phyloP scores from a whole-genome alignment of 2,888 invertebrate genomes.

The Scaptomyza cyrtandrae region DNA sequence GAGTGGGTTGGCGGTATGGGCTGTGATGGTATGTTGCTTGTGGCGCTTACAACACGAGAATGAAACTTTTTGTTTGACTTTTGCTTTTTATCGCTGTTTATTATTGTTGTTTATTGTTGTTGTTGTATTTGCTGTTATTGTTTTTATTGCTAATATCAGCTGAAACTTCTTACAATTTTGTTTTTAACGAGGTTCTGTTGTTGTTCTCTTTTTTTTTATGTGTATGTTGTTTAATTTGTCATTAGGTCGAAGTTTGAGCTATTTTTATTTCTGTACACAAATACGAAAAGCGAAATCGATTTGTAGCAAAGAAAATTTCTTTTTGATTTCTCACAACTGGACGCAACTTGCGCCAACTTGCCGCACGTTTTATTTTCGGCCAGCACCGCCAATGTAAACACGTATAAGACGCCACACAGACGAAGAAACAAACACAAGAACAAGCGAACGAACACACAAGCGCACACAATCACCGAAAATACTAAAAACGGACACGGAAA shows the following conservation, averaged over 20 bases:
- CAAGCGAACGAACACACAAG: constrained; percentile 9
- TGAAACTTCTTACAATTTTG: constrained; percentile 58
- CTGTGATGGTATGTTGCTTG: constrained; percentile 29
- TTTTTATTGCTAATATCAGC: constrained; percentile 55
- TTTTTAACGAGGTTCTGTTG: constrained; percentile 36
- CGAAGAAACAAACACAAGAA: constrained; percentile 19
- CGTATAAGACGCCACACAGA: constrained; percentile 51
- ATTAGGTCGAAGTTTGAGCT: constrained; percentile 68
- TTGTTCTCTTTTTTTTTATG: constrained; percentile 16
- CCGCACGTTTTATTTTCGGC: constrained; percentile 58
- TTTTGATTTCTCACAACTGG: constrained; percentile 56
- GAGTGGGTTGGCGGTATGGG: constrained; percentile 6
- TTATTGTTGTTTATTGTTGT: constrained; percentile 38
- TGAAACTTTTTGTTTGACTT: constrained; percentile 69
- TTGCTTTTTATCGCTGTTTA: constrained; percentile 56
- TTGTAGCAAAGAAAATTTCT: constrained; percentile 57
- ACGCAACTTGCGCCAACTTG: constrained; percentile 48
- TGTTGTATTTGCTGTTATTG: constrained; percentile 44
- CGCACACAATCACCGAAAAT: constrained; percentile 2
- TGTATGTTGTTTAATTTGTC: constrained; percentile 77
- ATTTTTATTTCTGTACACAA: constrained; percentile 59
- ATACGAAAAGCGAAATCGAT: constrained; percentile 64
- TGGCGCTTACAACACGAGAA: constrained; percentile 53
- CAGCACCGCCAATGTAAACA: constrained; percentile 49
- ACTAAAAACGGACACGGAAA: constrained; percentile 19